phyloP scores from a whole-genome alignment of 1,140 invertebrate genomes.

The Psix sp. region DNA sequence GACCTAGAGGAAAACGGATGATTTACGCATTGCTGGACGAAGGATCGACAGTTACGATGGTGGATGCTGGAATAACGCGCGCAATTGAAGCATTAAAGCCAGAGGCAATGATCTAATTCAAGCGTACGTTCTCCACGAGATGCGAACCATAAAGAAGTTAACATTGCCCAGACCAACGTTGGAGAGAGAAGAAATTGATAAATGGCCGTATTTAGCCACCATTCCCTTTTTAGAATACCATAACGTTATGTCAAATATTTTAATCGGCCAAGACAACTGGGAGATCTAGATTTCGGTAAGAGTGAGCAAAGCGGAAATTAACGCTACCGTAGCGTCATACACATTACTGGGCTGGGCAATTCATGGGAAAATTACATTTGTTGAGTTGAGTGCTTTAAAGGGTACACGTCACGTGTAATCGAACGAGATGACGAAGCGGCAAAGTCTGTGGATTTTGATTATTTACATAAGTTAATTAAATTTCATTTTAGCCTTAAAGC shows the following conservation, averaged over 20 bases:
- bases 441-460: background rate
- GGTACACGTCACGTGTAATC: background rate
- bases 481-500: slow-evolving; percentile 5
- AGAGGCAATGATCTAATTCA: background rate
- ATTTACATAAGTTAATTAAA: slow-evolving; percentile 3
- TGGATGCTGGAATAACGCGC: background rate
- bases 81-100: background rate
- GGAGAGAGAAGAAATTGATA: background rate
- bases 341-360: slow-evolving; percentile 9
- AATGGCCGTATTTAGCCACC: background rate
- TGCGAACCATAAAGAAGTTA: slow-evolving; percentile 5
- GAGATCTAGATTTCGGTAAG: background rate
- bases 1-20: background rate
- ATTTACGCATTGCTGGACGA: slow-evolving; percentile 10
- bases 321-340: background rate
- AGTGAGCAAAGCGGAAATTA: background rate
- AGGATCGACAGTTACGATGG: slow-evolving; percentile 7
- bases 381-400: background rate
- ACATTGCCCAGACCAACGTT: slow-evolving; percentile 1
- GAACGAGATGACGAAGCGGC: background rate
- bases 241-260: background rate
- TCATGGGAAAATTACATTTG: slow-evolving; percentile 2
- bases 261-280: slow-evolving; percentile 11
- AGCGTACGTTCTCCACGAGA: background rate
- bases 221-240: background rate